These are phyloP conservation scores for Threskiornis aethiopicus DNA, from an alignment of 2,797 vertebrate genomes.

Conservation along the genomic window DNA sequence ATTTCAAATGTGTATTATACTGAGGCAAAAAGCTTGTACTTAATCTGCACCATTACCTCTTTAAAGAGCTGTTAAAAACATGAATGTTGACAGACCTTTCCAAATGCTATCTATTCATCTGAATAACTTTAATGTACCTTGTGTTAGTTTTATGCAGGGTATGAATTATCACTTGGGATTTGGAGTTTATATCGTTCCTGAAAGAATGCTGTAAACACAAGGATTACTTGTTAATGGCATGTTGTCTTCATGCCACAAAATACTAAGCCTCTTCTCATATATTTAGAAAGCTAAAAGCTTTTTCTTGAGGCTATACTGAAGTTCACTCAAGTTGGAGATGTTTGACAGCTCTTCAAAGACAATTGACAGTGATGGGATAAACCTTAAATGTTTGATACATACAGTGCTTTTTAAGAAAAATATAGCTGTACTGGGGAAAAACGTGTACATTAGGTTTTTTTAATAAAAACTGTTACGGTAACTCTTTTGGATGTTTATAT, in stretches of 20 bases:
- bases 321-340: neutral
- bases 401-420: constrained; percentile 71
- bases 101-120: neutral
- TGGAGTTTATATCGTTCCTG: constrained; percentile 18
- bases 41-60: constrained; percentile 59
- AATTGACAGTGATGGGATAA: constrained; percentile 45
- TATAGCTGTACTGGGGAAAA: constrained; percentile 52
- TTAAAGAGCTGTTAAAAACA: constrained; percentile 75
- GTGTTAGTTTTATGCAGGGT: constrained; percentile 41
- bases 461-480: constrained; percentile 73
- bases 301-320: neutral
- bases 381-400: constrained; percentile 72
- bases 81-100: constrained; percentile 27
- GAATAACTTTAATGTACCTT: constrained; percentile 38
- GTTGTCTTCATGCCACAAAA: constrained; percentile 31
- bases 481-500: constrained; percentile 47
- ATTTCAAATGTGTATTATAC: constrained; percentile 60
- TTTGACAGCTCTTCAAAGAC: constrained; percentile 73
- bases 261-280: constrained; percentile 29
- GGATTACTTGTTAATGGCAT: neutral
- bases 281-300: neutral
- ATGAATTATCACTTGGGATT: neutral
- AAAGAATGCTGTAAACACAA: constrained; percentile 43
- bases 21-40: constrained; percentile 34
- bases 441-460: constrained; percentile 68